These are phyloP conservation scores for Folsomia manolachei DNA, from an alignment of 2,888 invertebrate genomes.

Conservation along the genomic window DNA sequence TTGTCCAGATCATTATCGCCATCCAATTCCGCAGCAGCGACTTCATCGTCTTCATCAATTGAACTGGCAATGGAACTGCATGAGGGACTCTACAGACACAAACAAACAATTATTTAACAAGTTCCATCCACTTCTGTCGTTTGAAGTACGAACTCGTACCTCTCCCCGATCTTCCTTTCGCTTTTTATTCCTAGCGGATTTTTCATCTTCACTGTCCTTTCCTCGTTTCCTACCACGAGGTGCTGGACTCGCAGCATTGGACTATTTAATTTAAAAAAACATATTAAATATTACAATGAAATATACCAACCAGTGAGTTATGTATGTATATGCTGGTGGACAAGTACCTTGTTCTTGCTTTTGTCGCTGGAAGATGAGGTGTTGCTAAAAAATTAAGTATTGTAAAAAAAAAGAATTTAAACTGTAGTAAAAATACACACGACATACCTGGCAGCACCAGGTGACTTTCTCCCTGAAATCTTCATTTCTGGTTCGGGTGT, in stretches of 20 bases:
- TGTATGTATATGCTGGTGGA: neutral
- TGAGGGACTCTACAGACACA: conserved; percentile 64
- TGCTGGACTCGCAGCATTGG: conserved; percentile 50
- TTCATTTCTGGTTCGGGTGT: conserved; percentile 53
- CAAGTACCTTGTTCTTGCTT: conserved; percentile 53
- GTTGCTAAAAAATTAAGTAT: no score
- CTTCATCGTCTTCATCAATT: conserved; percentile 63
- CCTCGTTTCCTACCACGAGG: conserved; percentile 48
- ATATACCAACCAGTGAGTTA: neutral
- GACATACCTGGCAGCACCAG: conserved; percentile 53
- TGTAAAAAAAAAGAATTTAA: no score
- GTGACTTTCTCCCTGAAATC: conserved; percentile 52
- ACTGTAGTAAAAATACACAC: no score
- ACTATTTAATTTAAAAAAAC: conserved; percentile 24
- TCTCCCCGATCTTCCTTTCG: conserved; percentile 63
- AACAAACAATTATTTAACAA: neutral
- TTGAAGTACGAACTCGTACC: conserved; percentile 42
- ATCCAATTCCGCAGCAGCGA: conserved; percentile 34
- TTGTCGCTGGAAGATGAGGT: conserved; percentile 55
- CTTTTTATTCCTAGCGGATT: conserved; percentile 61
- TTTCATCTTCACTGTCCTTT: conserved; percentile 57
- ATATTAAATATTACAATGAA: neutral
- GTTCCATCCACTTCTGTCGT: neutral
- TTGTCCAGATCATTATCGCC: conserved; percentile 48
- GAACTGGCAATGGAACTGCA: conserved; percentile 82